Conservation (phyloP, 2,797 vertebrate species). For the Prionace glauca region DNA sequence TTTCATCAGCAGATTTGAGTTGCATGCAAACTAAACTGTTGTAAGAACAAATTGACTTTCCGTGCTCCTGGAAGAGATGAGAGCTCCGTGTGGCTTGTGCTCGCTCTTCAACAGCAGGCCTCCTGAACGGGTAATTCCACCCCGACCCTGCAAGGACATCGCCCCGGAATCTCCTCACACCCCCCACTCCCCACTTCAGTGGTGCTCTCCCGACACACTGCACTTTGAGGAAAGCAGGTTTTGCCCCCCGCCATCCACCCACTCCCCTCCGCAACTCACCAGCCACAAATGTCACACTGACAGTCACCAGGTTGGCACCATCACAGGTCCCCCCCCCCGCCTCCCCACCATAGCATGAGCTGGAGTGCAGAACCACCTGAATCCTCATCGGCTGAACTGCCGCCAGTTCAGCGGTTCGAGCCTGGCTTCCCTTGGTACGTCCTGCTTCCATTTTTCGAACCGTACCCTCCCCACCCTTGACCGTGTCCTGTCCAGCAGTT, state of each 20-base stretch:
- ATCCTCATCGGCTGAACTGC: neutral
- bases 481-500: too few species aligned
- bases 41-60: neutral
- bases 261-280: too few species aligned
- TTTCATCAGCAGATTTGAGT: slow-evolving; percentile 14
- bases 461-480: too few species aligned
- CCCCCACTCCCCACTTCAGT: too few species aligned
- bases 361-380: neutral
- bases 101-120: too few species aligned
- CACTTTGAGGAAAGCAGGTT: neutral
- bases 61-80: neutral
- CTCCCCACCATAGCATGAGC: too few species aligned
- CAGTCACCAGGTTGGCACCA: neutral
- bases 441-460: neutral
- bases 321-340: too few species aligned
- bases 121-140: neutral
- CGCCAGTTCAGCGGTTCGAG: neutral
- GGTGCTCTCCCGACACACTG: neutral
- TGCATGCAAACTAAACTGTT: neutral
- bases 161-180: too few species aligned
- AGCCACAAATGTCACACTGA: neutral
- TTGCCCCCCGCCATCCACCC: neutral
- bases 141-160: neutral
- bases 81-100: too few species aligned
- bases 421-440: neutral